Conservation (phyloP, 2,113 vertebrate species). For the Pterocles gutturalis region DNA sequence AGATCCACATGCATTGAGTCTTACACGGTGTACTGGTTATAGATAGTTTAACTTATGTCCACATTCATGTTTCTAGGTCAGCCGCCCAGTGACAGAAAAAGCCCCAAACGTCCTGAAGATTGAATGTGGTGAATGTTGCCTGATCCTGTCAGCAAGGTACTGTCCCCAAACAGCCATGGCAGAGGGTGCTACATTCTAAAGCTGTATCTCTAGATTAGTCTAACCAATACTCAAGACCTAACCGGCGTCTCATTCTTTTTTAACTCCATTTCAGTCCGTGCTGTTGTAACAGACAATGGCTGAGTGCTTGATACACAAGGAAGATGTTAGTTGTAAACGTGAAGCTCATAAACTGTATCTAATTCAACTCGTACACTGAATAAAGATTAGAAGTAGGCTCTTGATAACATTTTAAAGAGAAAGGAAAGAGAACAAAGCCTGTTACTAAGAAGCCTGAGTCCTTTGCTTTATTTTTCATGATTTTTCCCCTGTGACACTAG, state of each 20-base stretch:
- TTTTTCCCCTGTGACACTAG: neutral
- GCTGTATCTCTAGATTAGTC: neutral
- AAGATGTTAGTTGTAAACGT: neutral
- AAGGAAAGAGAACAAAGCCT: neutral
- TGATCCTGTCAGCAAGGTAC: constrained; percentile 92
- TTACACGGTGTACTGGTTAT: neutral
- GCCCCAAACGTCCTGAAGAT: constrained; percentile 89
- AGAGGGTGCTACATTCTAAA: neutral
- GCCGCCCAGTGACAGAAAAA: constrained; percentile 86
- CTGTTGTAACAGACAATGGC: neutral
- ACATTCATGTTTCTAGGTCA: constrained; percentile 83
- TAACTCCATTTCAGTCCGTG: neutral
- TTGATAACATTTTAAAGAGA: neutral
- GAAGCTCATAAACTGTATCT: neutral
- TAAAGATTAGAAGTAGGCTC: neutral
- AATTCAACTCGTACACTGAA: neutral
- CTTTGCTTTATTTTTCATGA: neutral
- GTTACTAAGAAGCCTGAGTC: neutral
- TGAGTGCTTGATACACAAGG: neutral
- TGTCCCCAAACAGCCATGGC: neutral
- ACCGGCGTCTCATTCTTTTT: neutral
- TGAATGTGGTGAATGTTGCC: constrained; percentile 85
- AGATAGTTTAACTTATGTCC: neutral
- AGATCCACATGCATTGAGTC: neutral
- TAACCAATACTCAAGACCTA: neutral